Evolutionary conservation across 2,113 vertebrate species (phyloP), one percentile per base, ranked within the genome.

Genomic region (Daubentonia madagascariensis): DNA sequence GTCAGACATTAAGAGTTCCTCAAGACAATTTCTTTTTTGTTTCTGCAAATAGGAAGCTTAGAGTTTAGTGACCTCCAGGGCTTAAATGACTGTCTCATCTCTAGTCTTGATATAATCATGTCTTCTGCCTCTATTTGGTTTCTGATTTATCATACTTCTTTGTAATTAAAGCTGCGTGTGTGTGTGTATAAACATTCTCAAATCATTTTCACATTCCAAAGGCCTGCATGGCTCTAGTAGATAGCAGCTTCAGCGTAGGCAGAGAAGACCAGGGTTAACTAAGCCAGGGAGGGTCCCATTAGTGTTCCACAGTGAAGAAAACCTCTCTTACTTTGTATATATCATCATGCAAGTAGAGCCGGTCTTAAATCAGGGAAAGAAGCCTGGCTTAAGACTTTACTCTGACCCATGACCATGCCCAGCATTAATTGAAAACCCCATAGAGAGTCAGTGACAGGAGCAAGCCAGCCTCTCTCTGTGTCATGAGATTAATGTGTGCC

Each of bases 391-490:
- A 96, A 40, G 70, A 30, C 32, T 22, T 86, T 48, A 85, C 43
- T 32, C 4, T 75, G 67, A 59, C 83, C 73, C 10, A 25, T 72
- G 96, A 96, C 97, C 95, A 67, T 78, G 28, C 52, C 78, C 91
- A 70, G 83, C 25, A 95, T 92, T 97, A 97, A 97, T 1, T 84
- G 70, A 97, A 97, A 98, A 97, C 85, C 6, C 59, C 81, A 43
- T 0, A 12, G 8, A 65, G 4, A 48, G 16, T 91, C 92, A 85
- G 11, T 54, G 93, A 92, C 84, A 67, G 59, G 57, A 75, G 59
- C n/a, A 72, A 94, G 85, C 22, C 13, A 97, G 57, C 43, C 45
- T 97, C 61, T 97, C 95, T 92, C 75, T 75, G 89, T 65, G 90
- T 96, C 80, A 30, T 80, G 43, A 48, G 54, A 97, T 97, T 97